phyloP scores from a whole-genome alignment of 2,797 vertebrate genomes.

The Pipistrellus pygmaeus region DNA sequence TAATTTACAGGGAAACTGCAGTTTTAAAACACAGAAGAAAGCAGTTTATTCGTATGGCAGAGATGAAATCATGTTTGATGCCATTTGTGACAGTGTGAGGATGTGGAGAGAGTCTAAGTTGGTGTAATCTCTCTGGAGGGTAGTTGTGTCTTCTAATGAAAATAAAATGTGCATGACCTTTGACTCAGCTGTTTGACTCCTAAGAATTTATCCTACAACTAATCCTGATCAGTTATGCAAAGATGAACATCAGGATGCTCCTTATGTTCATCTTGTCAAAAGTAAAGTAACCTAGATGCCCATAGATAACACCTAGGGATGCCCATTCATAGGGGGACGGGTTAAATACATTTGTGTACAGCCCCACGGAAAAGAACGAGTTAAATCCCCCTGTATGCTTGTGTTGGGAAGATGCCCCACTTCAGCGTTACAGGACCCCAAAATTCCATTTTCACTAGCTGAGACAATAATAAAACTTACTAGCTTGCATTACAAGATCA shows the following conservation, averaged over 20 bases:
- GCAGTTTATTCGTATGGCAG: not conserved
- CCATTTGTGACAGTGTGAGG: not conserved
- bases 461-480: not conserved
- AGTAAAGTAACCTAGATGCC: not conserved
- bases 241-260: not conserved
- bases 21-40: conserved; percentile 44
- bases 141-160: not conserved
- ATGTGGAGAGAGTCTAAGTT: not conserved
- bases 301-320: no score
- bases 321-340: not conserved
- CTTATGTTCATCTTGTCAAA: not conserved
- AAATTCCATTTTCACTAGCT: not conserved
- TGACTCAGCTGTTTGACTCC: not conserved
- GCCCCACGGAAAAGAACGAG: not conserved
- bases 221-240: not conserved
- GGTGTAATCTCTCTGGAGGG: not conserved
- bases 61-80: not conserved
- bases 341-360: not conserved
- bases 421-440: not conserved
- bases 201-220: not conserved
- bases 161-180: not conserved
- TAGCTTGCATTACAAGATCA: not conserved
- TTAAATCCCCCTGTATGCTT: not conserved
- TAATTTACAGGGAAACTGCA: not conserved
- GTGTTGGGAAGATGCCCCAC: not conserved